Percentiles rank a stretch among this genome's conserved stretches.
Conservation (phyloP, 2,888 invertebrate species). For the Neoaliturus tenellus region DNA sequence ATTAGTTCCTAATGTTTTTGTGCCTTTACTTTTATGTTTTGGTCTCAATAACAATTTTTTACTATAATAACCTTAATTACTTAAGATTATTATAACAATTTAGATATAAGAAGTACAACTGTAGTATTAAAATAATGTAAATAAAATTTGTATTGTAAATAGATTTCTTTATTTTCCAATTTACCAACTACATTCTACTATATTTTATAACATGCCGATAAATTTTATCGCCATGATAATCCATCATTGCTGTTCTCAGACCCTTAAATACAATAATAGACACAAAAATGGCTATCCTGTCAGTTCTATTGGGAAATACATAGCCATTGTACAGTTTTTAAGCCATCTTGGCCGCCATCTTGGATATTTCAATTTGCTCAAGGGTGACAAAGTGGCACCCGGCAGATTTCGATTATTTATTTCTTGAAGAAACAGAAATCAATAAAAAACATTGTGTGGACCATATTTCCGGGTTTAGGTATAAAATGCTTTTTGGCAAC, state of each 20-base stretch:
- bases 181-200: background rate
- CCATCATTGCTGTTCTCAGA: background rate
- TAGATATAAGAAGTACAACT: background rate
- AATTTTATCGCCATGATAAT: conserved; percentile 4
- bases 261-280: background rate
- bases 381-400: no score
- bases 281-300: background rate
- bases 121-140: background rate
- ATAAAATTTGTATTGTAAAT: background rate
- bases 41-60: background rate
- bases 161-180: background rate
- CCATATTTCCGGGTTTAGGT: no score
- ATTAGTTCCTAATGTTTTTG: background rate
- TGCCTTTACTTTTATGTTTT: background rate
- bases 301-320: background rate
- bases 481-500: no score
- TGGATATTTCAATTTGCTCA: no score
- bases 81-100: background rate
- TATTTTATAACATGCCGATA: background rate
- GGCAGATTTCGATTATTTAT: no score
- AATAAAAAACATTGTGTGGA: no score
- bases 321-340: background rate
- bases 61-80: background rate
- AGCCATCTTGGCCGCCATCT: background rate
- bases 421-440: no score